Evolutionary conservation across 2,888 invertebrate genomes (phyloP).

Genomic region (Chloroclysta siterata): DNA sequence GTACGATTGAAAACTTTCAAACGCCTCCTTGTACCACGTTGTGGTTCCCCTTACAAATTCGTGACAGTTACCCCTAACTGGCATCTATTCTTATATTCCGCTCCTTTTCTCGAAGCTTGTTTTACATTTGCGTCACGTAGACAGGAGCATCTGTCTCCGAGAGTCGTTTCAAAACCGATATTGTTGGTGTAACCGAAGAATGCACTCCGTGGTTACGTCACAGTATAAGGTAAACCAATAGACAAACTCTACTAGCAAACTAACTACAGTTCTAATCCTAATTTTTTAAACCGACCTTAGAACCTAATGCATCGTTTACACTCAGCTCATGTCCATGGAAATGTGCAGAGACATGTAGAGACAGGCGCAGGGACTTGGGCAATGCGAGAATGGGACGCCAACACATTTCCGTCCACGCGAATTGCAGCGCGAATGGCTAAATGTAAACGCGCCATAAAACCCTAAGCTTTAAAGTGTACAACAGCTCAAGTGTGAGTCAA

Average conservation of each 20-base stretch:
- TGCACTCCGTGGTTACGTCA: constrained; percentile 41
- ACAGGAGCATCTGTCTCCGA: constrained; percentile 69
- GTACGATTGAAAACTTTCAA: background rate
- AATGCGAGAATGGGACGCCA: no score
- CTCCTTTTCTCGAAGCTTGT: constrained; percentile 54
- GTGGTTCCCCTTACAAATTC: constrained; percentile 27
- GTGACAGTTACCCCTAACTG: constrained; percentile 36
- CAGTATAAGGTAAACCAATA: constrained; percentile 22
- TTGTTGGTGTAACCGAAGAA: constrained; percentile 61
- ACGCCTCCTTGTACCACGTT: background rate
- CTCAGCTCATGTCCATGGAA: no score
- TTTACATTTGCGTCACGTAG: constrained; percentile 74
- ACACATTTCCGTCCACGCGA: no score
- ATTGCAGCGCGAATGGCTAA: no score
- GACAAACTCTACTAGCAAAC: background rate
- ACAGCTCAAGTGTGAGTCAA: no score
- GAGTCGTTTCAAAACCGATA: constrained; percentile 68
- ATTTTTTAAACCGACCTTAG: no score
- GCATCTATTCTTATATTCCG: constrained; percentile 66
- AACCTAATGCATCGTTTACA: no score
- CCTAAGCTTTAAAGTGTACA: no score
- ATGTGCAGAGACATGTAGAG: no score
- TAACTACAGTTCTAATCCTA: no score
- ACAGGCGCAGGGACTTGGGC: no score
- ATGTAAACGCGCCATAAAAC: no score